Conservation (phyloP, 1,140 invertebrate genomes). For the Drosophila takahashii region DNA sequence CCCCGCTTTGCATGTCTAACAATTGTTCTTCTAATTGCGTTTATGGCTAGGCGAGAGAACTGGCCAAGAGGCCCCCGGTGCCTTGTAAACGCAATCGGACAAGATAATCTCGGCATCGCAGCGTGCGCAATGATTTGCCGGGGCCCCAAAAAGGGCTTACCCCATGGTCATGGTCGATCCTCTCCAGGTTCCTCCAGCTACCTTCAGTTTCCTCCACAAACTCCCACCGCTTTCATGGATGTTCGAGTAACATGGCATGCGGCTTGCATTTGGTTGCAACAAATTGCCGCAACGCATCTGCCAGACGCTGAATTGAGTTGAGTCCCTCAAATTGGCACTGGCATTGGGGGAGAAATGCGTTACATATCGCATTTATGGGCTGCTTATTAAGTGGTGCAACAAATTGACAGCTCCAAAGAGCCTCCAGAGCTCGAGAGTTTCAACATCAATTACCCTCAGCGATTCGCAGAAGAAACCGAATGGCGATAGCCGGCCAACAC, state of each 20-base stretch:
- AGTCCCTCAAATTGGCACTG: slow-evolving; percentile 57
- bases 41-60: slow-evolving; percentile 65
- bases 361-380: slow-evolving; percentile 61
- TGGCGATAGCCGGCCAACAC: slow-evolving; percentile 40
- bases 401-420: slow-evolving; percentile 64
- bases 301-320: slow-evolving; percentile 59
- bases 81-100: slow-evolving; percentile 81
- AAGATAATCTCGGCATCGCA: slow-evolving; percentile 75
- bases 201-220: slow-evolving; percentile 2
- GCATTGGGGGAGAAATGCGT: slow-evolving; percentile 62
- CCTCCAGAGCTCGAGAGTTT: slow-evolving; percentile 22
- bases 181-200: background rate
- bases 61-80: slow-evolving; percentile 35
- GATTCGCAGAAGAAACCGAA: slow-evolving; percentile 30
- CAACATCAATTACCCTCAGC: slow-evolving; percentile 58
- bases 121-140: slow-evolving; percentile 49
- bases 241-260: slow-evolving; percentile 39
- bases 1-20: slow-evolving; percentile 80
- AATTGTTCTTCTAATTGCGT: slow-evolving; percentile 84
- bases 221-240: slow-evolving; percentile 24
- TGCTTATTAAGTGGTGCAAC: slow-evolving; percentile 63
- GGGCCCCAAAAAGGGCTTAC: slow-evolving; percentile 59
- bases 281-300: slow-evolving; percentile 74
- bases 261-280: slow-evolving; percentile 69
- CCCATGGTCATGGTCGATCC: slow-evolving; percentile 23